These are phyloP conservation scores for Acanthisitta chloris DNA, from an alignment of 2,113 vertebrate species.

Conservation along the genomic window DNA sequence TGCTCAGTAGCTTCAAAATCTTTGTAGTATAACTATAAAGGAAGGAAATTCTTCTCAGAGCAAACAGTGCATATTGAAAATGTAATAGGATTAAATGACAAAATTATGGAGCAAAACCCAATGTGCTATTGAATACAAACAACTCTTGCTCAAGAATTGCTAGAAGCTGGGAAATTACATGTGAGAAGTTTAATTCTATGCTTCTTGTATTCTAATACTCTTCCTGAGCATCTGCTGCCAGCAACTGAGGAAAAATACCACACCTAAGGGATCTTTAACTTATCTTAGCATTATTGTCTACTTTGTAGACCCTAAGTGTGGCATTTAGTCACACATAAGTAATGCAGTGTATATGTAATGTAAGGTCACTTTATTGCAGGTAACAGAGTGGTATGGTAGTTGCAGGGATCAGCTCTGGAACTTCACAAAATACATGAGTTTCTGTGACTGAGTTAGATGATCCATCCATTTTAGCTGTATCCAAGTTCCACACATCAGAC, in stretches of 20 bases:
- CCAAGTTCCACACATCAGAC: not conserved
- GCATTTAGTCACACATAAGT: accelerated
- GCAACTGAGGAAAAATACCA: not conserved
- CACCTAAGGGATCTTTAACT: not conserved
- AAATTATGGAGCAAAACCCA: not conserved
- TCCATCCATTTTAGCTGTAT: not conserved
- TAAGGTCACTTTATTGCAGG: not conserved
- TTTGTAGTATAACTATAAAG: not conserved
- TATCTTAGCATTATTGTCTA: not conserved
- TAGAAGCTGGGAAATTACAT: not conserved
- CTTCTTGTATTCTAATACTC: not conserved
- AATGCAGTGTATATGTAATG: accelerated
- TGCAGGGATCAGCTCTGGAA: not conserved
- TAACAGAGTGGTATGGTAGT: not conserved
- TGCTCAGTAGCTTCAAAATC: not conserved
- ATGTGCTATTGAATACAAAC: not conserved
- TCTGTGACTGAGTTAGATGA: not conserved
- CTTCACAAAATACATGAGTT: not conserved
- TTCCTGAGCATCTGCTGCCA: not conserved
- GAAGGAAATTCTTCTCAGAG: not conserved
- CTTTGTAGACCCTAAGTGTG: not conserved
- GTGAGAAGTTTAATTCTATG: not conserved
- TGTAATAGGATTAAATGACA: not conserved
- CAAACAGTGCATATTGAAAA: not conserved
- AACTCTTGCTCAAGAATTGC: not conserved